Evolutionary conservation across 2,113 vertebrate genomes (phyloP).

Genomic region (Rattus norvegicus): GRCr8 NC_086027.1:95721001-95721500

Average conservation of each 20-base stretch:
- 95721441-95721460: neutral
- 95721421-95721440: neutral
- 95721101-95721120: slow-evolving; percentile 13
- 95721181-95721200: neutral
- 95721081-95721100: neutral
- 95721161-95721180: slow-evolving; percentile 27
- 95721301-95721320: neutral
- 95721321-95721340: neutral
- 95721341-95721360: neutral
- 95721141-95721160: neutral
- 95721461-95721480: neutral
- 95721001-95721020: neutral
- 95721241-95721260: no score
- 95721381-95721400: neutral
- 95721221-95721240: neutral
- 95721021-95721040: slow-evolving; percentile 53
- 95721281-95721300: neutral
- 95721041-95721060: slow-evolving; percentile 66
- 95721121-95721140: neutral
- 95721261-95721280: rapidly evolving
- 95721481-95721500: neutral
- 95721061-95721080: slow-evolving; percentile 7
- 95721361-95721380: neutral
- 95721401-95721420: neutral
- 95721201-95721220: neutral